Evolutionary conservation across 1,140 invertebrate species (phyloP).

Genomic region (Adelges cooleyi): DNA sequence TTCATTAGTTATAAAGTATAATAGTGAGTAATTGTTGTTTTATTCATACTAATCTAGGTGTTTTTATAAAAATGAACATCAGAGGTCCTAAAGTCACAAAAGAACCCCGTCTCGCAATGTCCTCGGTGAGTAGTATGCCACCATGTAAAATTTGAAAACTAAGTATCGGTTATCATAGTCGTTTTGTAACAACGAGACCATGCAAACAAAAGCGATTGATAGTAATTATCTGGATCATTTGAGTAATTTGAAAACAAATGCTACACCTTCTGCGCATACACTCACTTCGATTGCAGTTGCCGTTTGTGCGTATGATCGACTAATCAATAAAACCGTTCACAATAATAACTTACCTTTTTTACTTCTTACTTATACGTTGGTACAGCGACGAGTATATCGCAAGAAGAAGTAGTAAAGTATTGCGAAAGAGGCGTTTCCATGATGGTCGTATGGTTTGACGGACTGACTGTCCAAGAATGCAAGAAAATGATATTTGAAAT

Average conservation of each 20-base stretch:
- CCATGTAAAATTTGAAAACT: too few relatives aligned
- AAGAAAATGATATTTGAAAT: not conserved
- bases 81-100: too few relatives aligned
- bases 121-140: too few relatives aligned
- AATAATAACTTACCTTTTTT: too few relatives aligned
- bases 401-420: not conserved
- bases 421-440: not conserved
- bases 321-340: too few relatives aligned
- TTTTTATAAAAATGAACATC: too few relatives aligned
- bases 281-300: not conserved
- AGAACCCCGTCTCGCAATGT: too few relatives aligned
- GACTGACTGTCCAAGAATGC: not conserved
- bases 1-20: too few relatives aligned
- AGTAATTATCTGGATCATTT: not conserved
- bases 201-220: not conserved
- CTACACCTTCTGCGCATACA: not conserved
- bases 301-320: conserved; percentile 1
- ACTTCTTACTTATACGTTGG: too few relatives aligned
- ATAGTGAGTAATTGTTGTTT: too few relatives aligned
- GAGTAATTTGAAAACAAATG: not conserved
- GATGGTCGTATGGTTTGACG: not conserved
- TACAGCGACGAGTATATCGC: not conserved
- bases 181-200: not conserved
- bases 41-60: too few relatives aligned
- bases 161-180: too few relatives aligned